A percentile compares a stretch with the other conserved stretches of the same genome.
phyloP scores from a whole-genome alignment of 2,888 invertebrate species.

The Gandaritis pyraliata region DNA sequence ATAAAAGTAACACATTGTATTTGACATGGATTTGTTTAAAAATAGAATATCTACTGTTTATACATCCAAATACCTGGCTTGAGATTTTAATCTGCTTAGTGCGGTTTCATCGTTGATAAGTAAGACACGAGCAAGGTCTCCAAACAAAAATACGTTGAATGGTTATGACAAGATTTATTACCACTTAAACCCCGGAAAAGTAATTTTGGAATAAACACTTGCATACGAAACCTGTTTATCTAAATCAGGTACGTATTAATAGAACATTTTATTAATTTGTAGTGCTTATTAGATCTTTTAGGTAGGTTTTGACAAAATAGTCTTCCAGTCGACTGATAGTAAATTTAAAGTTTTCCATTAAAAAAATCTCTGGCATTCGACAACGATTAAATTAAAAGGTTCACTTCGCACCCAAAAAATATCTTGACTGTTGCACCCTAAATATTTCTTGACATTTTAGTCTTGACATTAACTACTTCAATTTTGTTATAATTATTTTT shows the following conservation, averaged over 20 bases:
- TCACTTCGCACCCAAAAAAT: slow-evolving; percentile 30
- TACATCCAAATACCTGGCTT: slow-evolving; percentile 31
- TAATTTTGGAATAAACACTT: slow-evolving; percentile 17
- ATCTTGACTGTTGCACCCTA: slow-evolving; percentile 28
- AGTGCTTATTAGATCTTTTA: neutral
- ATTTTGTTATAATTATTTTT: slow-evolving; percentile 3
- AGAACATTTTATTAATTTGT: neutral
- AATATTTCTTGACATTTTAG: slow-evolving; percentile 22
- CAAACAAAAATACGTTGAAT: slow-evolving; percentile 28
- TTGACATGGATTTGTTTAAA: slow-evolving; percentile 33
- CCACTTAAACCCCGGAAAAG: slow-evolving; percentile 23
- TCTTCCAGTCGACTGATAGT: slow-evolving; percentile 1
- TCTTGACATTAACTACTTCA: slow-evolving; percentile 13
- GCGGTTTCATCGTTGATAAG: slow-evolving; percentile 25
- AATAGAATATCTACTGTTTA: slow-evolving; percentile 38
- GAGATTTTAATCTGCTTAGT: slow-evolving; percentile 37
- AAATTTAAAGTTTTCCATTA: slow-evolving; percentile 19
- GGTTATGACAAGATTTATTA: slow-evolving; percentile 27
- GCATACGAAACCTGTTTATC: slow-evolving; percentile 6
- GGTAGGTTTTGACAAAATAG: neutral
- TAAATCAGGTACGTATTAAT: neutral
- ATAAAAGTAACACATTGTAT: slow-evolving; percentile 12
- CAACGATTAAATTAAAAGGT: slow-evolving; percentile 29
- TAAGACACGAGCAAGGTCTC: slow-evolving; percentile 21
- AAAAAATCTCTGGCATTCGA: slow-evolving; percentile 16